These are phyloP conservation scores for Tillus elongatus DNA, from an alignment of 2,888 invertebrate species.

Conservation along the genomic window DNA sequence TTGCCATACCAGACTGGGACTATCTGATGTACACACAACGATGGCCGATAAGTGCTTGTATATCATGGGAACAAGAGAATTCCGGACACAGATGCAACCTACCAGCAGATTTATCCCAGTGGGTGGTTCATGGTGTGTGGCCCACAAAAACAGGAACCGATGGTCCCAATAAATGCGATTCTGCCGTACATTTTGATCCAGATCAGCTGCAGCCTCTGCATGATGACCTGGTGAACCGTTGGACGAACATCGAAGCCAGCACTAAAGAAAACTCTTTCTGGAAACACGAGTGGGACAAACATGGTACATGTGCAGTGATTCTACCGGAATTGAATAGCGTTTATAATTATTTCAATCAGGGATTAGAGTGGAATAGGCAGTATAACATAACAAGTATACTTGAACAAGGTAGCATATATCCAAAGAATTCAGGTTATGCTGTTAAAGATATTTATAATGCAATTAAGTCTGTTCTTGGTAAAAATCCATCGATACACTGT, in stretches of 20 bases:
- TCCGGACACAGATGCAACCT: constrained; percentile 53
- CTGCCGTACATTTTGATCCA: constrained; percentile 56
- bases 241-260: constrained; percentile 63
- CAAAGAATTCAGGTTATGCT: constrained; percentile 44
- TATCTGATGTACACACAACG: constrained; percentile 69
- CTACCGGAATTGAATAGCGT: constrained; percentile 52
- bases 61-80: constrained; percentile 56
- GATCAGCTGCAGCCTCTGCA: constrained; percentile 49
- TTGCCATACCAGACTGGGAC: constrained; percentile 60
- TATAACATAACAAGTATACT: constrained; percentile 57
- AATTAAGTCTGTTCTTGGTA: constrained; percentile 47
- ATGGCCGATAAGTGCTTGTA: constrained; percentile 69
- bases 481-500: constrained; percentile 57
- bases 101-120: constrained; percentile 52
- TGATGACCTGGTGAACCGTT: constrained; percentile 41
- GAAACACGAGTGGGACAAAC: constrained; percentile 77
- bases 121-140: constrained; percentile 81
- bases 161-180: constrained; percentile 66
- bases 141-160: constrained; percentile 59
- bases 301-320: constrained; percentile 66
- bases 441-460: constrained; percentile 46
- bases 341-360: constrained; percentile 58
- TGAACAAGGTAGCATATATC: constrained; percentile 47
- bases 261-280: constrained; percentile 51
- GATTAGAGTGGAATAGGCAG: constrained; percentile 50